Evolutionary conservation across 2,797 vertebrate genomes (phyloP), one percentile per base, ranked within the genome.

Genomic region (Anisognathus igniventris): DNA sequence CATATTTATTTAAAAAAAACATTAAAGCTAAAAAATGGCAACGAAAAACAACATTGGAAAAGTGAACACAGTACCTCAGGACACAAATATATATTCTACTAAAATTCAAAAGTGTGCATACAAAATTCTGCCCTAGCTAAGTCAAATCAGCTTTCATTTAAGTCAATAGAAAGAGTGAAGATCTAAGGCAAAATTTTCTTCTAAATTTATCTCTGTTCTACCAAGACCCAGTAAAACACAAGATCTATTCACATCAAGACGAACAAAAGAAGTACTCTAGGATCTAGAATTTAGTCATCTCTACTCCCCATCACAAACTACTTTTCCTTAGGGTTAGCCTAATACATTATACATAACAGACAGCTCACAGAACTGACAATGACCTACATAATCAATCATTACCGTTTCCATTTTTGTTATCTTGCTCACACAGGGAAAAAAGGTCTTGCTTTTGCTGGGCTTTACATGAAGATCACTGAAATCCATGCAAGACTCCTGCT

Each of bases 341-440:
- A 71, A 90, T 78, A 44, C 58, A 51, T 90, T 71, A 81, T 72
- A 48, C 50, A 65, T 87, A 92, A 58, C 35, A 60, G 37, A 31
- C 15, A 70, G 28, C 50, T 85, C 60, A 82, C 47, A 85, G 56
- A 78, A 60, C 62, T 56, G 31, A 70, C 80, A 73, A 39, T 93
- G 91, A 87, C 89, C 89, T 89, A 94, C 44, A 85, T 94, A 89
- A 94, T 89, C 86, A 91, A 91, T 92, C 91, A 60, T 50, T 73
- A 66, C 48, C 0, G 0, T 56, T 91, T 79, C 56, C 40, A 35
- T 45, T 89, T 71, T 61, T 64, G 11, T 82, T 79, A 64, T 64
- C 71, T 88, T 75, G 23, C 31, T 82, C 47, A 51, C 37, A 75
- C 14, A 74, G 51, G 21, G 20, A 37, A 82, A 20, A 90, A 80